A percentile compares a stretch with the other conserved stretches of the same genome.
Conservation (phyloP, 2,113 vertebrate genomes). For the Pelecanoides urinatrix region DNA sequence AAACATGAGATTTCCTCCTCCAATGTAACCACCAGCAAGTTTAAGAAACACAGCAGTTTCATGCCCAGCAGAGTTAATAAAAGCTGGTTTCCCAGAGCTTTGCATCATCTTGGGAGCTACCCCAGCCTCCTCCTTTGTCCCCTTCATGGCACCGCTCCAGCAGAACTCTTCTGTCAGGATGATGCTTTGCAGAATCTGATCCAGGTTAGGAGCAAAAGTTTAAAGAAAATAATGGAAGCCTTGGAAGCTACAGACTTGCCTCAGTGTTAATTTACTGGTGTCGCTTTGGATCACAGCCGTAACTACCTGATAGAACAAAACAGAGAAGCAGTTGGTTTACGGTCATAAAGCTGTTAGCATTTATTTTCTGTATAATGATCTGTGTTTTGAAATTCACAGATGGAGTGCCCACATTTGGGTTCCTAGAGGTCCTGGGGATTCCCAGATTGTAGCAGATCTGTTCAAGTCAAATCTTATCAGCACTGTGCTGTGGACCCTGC, state of each 20-base stretch:
- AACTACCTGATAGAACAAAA: background rate
- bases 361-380: background rate
- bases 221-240: background rate
- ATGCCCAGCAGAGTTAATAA: background rate
- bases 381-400: background rate
- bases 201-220: background rate
- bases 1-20: background rate
- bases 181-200: background rate
- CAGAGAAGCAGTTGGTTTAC: background rate
- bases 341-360: background rate
- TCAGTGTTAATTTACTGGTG: background rate
- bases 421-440: background rate
- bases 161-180: background rate
- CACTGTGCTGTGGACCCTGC: background rate
- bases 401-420: background rate
- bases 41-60: background rate
- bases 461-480: background rate
- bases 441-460: background rate
- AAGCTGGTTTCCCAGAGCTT: background rate
- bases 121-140: background rate
- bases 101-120: background rate
- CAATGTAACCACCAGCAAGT: background rate
- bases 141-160: background rate
- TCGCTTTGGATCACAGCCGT: background rate
- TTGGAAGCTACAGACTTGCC: background rate